These are phyloP conservation scores for Gallinago stenura DNA, from an alignment of 2,797 vertebrate species.

Conservation along the genomic window DNA sequence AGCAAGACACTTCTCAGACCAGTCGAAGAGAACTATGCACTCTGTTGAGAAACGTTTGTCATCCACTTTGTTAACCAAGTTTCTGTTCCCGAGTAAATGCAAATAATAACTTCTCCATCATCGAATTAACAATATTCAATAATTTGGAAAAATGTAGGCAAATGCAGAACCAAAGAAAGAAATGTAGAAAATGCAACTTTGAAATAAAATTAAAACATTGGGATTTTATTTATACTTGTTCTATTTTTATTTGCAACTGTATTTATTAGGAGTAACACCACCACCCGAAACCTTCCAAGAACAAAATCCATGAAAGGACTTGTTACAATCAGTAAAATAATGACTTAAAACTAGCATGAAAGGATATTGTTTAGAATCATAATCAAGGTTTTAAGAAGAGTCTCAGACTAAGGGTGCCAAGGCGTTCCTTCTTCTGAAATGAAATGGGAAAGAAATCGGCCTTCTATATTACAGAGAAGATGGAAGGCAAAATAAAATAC, in stretches of 20 bases:
- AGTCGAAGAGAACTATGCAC: background rate
- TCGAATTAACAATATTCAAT: background rate
- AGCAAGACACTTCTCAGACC: background rate
- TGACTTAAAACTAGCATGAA: background rate
- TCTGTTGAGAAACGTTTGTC: background rate
- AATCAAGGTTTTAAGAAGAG: background rate
- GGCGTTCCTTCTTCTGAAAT: background rate
- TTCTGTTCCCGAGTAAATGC: background rate
- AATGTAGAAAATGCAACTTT: background rate
- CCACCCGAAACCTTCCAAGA: background rate
- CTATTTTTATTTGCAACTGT: background rate
- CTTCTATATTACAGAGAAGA: background rate
- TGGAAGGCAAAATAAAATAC: conserved; percentile 25
- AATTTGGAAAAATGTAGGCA: background rate
- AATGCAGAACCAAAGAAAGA: background rate
- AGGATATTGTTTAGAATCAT: background rate
- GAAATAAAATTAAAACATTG: background rate
- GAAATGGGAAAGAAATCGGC: background rate
- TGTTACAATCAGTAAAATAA: background rate
- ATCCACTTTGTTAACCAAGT: background rate
- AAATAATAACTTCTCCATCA: background rate
- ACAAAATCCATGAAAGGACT: background rate
- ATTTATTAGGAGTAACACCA: background rate
- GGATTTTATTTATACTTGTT: background rate
- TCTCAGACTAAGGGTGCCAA: background rate